Evolutionary conservation across 2,888 invertebrate species (phyloP), one percentile per base, ranked within the genome.

Genomic region (Cosmopolites sordidus): DNA sequence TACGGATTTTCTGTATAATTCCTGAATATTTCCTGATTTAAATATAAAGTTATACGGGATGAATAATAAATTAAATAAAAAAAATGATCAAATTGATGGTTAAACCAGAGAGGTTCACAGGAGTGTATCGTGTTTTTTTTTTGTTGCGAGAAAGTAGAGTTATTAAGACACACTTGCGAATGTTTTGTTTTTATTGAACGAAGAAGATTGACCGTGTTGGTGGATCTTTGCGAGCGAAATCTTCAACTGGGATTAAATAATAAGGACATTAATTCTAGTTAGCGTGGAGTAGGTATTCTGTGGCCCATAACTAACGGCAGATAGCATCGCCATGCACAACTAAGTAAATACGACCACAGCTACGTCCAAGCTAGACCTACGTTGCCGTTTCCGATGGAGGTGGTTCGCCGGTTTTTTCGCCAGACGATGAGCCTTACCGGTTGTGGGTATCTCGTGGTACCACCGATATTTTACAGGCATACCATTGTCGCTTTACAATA

Each of bases 211-310:
- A 33, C 33, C 33, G 33, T 33, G 33, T 11, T 33, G 11, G 33
- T 33, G 12, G 33, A 22, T 33, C 33, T 33, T 33, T 12, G 33
- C 33, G 46, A 54, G 33, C 33, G 46, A 54, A 55, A 48, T 41
- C 48, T 54, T 42, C 40, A 51, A 44, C 39, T 52, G 57, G 57
- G 53, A 59, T 68, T 68, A 67, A 69, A 71, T 70, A 70, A 70
- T 69, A 71, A 69, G 68, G 69, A 66, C 69, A 69, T 70, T 70
- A 69, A 70, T 71, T 68, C 67, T 67, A 66, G 66, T 68, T 68
- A 68, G 66, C 67, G 65, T 66, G 64, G 67, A 66, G 68, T 64
- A 66, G 68, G 67, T 66, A 66, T 66, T 70, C 68, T 68, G 65
- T 69, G 68, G 70, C 66, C 69, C 70, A 71, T 71, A 71, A 71